Evolutionary conservation across 2,888 invertebrate genomes (phyloP), one percentile per base, ranked within the genome.

Genomic region (Odontocolon sp.): DNA sequence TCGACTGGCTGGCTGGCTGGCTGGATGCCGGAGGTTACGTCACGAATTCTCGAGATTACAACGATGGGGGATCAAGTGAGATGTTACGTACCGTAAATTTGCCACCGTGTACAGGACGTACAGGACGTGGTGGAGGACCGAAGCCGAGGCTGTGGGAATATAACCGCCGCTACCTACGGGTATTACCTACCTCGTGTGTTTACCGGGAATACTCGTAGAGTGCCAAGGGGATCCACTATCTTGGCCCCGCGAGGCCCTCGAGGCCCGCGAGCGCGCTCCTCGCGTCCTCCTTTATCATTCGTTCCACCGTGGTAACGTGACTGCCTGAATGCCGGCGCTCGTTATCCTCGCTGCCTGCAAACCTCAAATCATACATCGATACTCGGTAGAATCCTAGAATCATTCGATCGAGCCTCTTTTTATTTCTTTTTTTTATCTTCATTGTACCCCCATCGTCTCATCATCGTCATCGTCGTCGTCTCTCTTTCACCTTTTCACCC

Each of bases 121-220:
- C 38, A 4, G 69, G 50, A 45, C 68, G 54, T 36, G 31, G 47
- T 18, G 28, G 45, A 14, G 26, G 40, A n/a, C 31, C 36, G n/a
- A 23, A 21, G 50, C 52, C 69, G 86, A 86, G 88, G 87, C 88
- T 88, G 88, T 89, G 89, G 88, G 88, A 89, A 89, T 87, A 85
- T 87, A 85, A 81, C 80, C 79, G 78, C 69, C 66, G 57, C 70
- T 75, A 70, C 59, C 54, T 59, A 52, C 64, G 57, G 42, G 45
- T 59, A 50, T 40, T 76, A 59, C 59, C 45, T 77, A 64, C 72
- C 70, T 71, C 69, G 76, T 78, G 69, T 66, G 66, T 67, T 80
- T 75, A 75, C 77, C 66, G 66, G 69, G 77, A 73, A 80, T 72
- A 73, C 71, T 76, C 9, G 31, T 40, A 56, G 61, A 76, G 67